Evolutionary conservation across 2,888 invertebrate species (phyloP).

Genomic region (Spialia ferax): DNA sequence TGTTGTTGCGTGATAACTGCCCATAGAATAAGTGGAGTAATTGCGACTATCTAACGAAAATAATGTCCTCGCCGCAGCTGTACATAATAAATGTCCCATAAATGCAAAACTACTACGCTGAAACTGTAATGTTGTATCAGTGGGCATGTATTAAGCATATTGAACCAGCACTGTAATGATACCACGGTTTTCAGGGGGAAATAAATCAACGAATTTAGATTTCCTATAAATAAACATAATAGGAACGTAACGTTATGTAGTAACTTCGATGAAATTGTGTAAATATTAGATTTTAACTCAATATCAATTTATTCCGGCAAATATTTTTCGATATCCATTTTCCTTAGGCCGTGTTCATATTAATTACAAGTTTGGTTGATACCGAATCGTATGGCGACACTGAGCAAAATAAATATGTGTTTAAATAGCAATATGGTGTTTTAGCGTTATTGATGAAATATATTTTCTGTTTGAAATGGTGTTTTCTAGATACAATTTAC

Average conservation of each 20-base stretch:
- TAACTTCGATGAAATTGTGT: too few species aligned
- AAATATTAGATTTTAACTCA: too few species aligned
- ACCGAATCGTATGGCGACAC: not conserved
- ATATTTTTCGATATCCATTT: too few species aligned
- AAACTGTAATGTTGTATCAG: slow-evolving; percentile 24
- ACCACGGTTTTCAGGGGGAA: not conserved
- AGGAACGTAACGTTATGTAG: too few species aligned
- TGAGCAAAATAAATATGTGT: not conserved
- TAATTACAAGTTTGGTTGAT: not conserved
- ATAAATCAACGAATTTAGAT: not conserved
- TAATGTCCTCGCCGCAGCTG: slow-evolving; percentile 44
- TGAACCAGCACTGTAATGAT: not conserved
- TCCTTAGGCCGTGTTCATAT: not conserved
- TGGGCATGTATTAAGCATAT: slow-evolving; percentile 15
- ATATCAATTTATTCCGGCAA: too few species aligned
- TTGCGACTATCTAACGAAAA: slow-evolving; percentile 48
- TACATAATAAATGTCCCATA: slow-evolving; percentile 39
- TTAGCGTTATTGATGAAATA: too few species aligned
- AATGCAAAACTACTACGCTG: slow-evolving; percentile 33
- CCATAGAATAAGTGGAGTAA: slow-evolving; percentile 47
- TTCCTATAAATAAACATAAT: too few species aligned
- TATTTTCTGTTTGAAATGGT: too few species aligned
- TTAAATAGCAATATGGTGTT: too few species aligned
- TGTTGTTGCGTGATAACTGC: slow-evolving; percentile 52
- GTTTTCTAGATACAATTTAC: too few species aligned